phyloP scores from a whole-genome alignment of 92 coral and sea anemone species.

The Zoanthus sociatus region DNA sequence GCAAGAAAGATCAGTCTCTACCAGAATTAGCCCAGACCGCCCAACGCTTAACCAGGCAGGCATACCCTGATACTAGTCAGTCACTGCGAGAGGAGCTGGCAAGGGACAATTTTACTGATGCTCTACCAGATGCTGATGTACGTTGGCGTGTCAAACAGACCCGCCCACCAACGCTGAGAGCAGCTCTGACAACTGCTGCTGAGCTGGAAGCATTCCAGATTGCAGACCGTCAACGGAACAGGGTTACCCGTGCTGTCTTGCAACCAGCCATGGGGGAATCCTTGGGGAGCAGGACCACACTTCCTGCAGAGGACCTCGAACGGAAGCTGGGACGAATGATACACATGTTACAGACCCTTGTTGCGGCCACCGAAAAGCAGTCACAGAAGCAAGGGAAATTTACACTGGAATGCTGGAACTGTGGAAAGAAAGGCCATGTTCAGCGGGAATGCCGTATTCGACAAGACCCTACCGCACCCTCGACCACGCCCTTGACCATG shows the following conservation, averaged over 20 bases:
- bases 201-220: constrained; percentile 59
- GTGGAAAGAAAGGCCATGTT: constrained; percentile 43
- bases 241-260: not conserved
- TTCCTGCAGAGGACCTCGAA: too few species aligned
- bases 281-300: too few species aligned
- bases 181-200: constrained; percentile 49
- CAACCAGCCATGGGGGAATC: too few species aligned
- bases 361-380: not conserved
- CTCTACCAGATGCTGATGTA: constrained; percentile 56
- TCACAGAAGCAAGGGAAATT: not conserved
- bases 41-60: constrained; percentile 47
- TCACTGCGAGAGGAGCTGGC: constrained; percentile 60
- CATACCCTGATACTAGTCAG: constrained; percentile 59
- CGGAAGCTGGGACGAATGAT: too few species aligned
- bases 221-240: constrained; percentile 43
- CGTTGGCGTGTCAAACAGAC: constrained; percentile 61
- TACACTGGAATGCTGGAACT: constrained; percentile 50
- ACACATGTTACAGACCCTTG: too few species aligned
- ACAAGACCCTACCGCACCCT: too few species aligned
- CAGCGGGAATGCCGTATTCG: constrained; percentile 36
- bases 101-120: constrained; percentile 63
- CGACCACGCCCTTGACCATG: too few species aligned
- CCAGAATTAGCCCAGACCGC: constrained; percentile 58
- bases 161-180: constrained; percentile 49
- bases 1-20: constrained; percentile 53